A percentile compares a stretch with the other conserved stretches of the same genome.
Evolutionary conservation across 2,797 vertebrate species (phyloP).

Genomic region (Masticophis lateralis): DNA sequence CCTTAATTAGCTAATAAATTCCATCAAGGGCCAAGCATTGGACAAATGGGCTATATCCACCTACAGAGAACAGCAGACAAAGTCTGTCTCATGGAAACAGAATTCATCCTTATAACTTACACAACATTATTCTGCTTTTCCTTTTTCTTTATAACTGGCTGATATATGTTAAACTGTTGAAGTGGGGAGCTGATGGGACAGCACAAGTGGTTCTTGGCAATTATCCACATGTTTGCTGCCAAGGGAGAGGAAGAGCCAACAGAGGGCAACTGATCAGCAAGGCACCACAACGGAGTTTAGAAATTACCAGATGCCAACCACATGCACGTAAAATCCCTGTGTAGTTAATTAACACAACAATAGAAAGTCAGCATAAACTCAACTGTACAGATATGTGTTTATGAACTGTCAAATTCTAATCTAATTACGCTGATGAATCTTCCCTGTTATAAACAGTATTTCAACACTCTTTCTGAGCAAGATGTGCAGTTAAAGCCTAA

Average conservation of each 20-base stretch:
- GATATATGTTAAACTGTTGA: background rate
- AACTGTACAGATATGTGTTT: background rate
- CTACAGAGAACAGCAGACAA: background rate
- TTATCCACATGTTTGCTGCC: background rate
- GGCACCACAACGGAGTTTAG: background rate
- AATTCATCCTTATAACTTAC: background rate
- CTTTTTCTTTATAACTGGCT: background rate
- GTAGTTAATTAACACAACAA: conserved; percentile 2
- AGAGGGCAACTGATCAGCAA: background rate
- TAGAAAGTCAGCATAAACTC: background rate
- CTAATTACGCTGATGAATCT: background rate
- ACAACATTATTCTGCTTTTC: background rate
- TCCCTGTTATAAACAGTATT: background rate
- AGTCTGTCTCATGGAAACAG: background rate
- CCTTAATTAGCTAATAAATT: background rate
- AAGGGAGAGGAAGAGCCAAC: background rate
- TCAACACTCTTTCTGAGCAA: background rate
- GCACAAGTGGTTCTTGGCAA: background rate
- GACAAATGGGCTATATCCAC: background rate
- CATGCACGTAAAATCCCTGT: background rate
- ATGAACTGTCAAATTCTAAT: background rate
- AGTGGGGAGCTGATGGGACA: background rate
- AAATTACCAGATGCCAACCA: background rate
- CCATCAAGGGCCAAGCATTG: background rate
- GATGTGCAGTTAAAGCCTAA: background rate